Base-by-base conservation (phyloP, 2,113 vertebrate species). In the Hucho hucho region DNA sequence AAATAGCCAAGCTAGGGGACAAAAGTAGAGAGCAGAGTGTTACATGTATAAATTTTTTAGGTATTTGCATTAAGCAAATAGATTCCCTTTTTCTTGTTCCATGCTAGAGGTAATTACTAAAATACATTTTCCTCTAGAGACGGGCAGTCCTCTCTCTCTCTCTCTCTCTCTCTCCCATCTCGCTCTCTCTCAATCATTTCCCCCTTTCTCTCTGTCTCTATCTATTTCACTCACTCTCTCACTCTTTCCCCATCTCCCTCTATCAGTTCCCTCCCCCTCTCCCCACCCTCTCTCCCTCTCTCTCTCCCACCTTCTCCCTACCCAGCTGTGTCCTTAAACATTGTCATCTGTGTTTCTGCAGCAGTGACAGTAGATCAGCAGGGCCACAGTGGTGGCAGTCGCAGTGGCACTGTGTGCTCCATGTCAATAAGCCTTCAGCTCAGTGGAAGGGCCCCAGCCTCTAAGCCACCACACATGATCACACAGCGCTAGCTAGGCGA, bases 341-440 rank as follows among this genome's bases (percentile, higher is more conserved):
- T 63, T 58, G 76, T 71, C 82, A 77, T 82, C 79, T 85, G 82
- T 76, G 76, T 76, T 73, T 80, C 29, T 43, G 85, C 16, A 12
- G 78, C 74, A 5, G 78, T 63, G 80, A 58, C 20, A 72, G 25
- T 6, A 63, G 74, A 76, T 79, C 67, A 58, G 77, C 78, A 59
- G 2, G 12, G 70, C 73, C 29, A 1, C 76, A 1, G 20, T 29
- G 12, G 79, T 68, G 72, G 77, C 64, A 67, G 83, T 86, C 82
- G 78, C 80, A 75, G 70, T 77, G 70, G 81, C 79, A 80, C 78
- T 64, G 58, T 6, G 4, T 46, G 69, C 72, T 79, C 74, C 80
- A 63, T 79, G 82, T 89, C 83, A 81, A 83, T 82, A 80, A 75
- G 75, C 79, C 75, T 75, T 71, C 65, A 28, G 73, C 79, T 81